Evolutionary conservation across 2,113 vertebrate genomes (phyloP), one percentile per base, ranked within the genome.

Genomic region (Eurystomus gularis): DNA sequence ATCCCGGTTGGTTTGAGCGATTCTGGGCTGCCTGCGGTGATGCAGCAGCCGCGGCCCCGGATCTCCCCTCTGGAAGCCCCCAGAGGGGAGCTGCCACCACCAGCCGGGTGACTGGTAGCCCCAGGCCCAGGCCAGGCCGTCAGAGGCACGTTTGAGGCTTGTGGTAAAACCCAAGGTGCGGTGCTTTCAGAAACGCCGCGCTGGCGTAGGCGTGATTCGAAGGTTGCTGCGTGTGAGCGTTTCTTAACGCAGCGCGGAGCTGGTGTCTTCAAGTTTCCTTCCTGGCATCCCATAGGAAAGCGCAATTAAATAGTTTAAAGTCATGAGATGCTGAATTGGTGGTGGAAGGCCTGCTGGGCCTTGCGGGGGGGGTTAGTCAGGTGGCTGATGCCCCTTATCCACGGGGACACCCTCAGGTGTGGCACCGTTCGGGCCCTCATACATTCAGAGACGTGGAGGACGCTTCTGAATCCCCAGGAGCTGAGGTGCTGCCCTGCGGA

Each of bases 1-100:
- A 7, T 37, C 23, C 7, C 29, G 12, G 16, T 7, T 29, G 26
- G 13, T 40, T 70, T 7, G 42, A 7, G 16, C 8, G 28, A 4
- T 39, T 44, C 8, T 28, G 54, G 39, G 6, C 33, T 29, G 57
- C 8, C 8, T 5, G 4, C 18, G 0, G 12, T 42, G 42, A 11
- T 42, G 11, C 42, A 42, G 33, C 69, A 21, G 49, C 66, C 3
- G 37, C 24, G 11, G 29, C 9, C 26, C 33, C 3, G 9, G 13
- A 5, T 28, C 29, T 64, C 8, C 25, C 4, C 19, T 44, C 42
- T 2, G 48, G 21, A 78, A 20, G 40, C 23, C n/a, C 16, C 19
- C n/a, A 16, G 13, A 1, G 20, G 4, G 26, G n/a, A n/a, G 37
- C 39, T 42, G 1, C 0, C 24, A 0, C 2, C 11, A 58, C 15